These are phyloP conservation scores for Stictocephala bisonia DNA, from an alignment of 2,888 invertebrate genomes.

Conservation along the genomic window DNA sequence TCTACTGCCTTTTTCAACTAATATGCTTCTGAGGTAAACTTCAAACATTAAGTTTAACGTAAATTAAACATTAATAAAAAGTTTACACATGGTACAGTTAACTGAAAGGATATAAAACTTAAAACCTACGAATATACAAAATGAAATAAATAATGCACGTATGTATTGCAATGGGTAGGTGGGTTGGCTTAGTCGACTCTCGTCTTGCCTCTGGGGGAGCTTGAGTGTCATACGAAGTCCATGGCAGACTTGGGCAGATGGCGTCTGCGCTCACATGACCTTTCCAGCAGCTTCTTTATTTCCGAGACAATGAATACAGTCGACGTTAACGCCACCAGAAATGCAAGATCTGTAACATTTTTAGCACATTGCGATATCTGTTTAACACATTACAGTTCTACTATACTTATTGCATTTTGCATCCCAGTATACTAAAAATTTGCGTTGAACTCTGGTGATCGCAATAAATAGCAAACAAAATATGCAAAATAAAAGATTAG, in stretches of 20 bases:
- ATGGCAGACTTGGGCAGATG: slow-evolving; percentile 65
- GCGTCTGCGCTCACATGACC: slow-evolving; percentile 73
- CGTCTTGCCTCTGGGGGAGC: slow-evolving; percentile 56
- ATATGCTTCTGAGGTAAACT: no score
- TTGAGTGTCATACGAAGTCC: slow-evolving; percentile 80
- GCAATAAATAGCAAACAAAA: no score
- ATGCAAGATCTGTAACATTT: slow-evolving; percentile 88
- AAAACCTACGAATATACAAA: slow-evolving; percentile 28
- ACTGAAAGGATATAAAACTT: background rate
- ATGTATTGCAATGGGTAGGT: slow-evolving; percentile 18
- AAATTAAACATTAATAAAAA: no score
- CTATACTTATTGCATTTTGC: no score
- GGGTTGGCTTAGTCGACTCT: slow-evolving; percentile 54
- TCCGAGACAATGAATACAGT: slow-evolving; percentile 96
- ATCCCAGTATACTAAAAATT: no score
- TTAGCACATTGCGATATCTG: background rate
- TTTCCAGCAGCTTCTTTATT: slow-evolving; percentile 87
- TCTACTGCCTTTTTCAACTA: no score
- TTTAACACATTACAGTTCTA: no score
- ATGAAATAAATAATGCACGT: slow-evolving; percentile 38
- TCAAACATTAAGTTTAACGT: no score
- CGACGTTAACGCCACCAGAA: slow-evolving; percentile 92
- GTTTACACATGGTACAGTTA: background rate
- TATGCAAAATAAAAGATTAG: no score
- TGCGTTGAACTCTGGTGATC: no score